phyloP scores from a whole-genome alignment of 2,888 invertebrate genomes.

The Limnephilus lunatus region DNA sequence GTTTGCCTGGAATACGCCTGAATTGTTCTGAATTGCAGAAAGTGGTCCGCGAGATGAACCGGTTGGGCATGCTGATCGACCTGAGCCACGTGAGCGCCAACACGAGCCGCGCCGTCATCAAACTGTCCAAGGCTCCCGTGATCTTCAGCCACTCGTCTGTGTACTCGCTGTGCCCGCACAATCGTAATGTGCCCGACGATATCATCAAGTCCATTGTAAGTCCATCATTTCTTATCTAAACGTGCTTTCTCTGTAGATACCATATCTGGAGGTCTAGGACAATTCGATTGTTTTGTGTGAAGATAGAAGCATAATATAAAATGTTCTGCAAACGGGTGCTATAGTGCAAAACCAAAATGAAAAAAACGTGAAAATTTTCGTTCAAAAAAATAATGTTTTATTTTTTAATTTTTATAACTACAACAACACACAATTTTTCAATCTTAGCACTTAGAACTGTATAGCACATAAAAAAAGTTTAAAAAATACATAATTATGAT shows the following conservation, averaged over 20 bases:
- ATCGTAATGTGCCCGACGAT: constrained; percentile 85
- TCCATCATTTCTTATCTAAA: constrained; percentile 34
- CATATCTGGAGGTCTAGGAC: background rate
- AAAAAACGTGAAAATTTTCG: no score
- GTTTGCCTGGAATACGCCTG: background rate
- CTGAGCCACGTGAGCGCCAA: constrained; percentile 84
- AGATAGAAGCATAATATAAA: no score
- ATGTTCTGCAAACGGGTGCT: no score
- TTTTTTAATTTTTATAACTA: no score
- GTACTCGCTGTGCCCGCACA: constrained; percentile 83
- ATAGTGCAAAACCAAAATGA: no score
- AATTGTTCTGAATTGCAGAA: constrained; percentile 72
- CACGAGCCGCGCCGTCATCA: constrained; percentile 83
- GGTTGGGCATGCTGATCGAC: constrained; percentile 87
- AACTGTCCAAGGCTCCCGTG: constrained; percentile 83
- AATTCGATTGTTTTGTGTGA: no score
- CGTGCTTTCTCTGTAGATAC: background rate
- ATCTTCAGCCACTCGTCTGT: constrained; percentile 88
- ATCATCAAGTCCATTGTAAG: constrained; percentile 78
- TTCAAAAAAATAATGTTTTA: no score
- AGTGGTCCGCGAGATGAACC: constrained; percentile 87
- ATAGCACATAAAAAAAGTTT: no score
- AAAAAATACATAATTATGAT: no score
- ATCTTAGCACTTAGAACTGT: no score
- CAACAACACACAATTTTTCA: no score